A percentile compares a stretch with the other conserved stretches of the same genome.
Evolutionary conservation across 2,113 vertebrate genomes (phyloP).

Genomic region (Onychostoma macrolepis): DNA sequence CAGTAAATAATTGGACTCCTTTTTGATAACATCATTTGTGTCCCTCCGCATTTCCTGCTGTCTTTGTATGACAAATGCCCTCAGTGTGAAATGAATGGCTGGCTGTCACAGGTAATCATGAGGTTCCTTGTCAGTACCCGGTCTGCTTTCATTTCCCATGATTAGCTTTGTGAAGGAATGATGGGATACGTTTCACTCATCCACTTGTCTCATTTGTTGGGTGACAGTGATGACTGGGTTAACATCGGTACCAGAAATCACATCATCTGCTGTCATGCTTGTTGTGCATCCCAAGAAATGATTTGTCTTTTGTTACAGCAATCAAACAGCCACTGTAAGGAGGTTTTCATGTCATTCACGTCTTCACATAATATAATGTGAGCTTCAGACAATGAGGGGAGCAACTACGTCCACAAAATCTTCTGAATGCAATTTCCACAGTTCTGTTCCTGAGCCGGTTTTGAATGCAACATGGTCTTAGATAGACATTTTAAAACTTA

Average conservation of each 20-base stretch:
- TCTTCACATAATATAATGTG: not conserved
- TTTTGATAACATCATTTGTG: conserved; percentile 61
- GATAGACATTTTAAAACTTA: not conserved
- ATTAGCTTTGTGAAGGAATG: conserved; percentile 76
- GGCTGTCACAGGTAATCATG: conserved; percentile 77
- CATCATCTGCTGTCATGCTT: conserved; percentile 36
- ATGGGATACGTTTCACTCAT: conserved; percentile 47
- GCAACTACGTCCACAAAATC: not conserved
- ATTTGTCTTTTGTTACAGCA: conserved; percentile 37
- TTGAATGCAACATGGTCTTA: not conserved
- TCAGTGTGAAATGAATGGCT: conserved; percentile 73
- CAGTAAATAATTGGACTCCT: conserved; percentile 50
- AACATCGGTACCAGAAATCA: conserved; percentile 24
- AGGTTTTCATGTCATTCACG: not conserved
- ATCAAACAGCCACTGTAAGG: conserved; percentile 6
- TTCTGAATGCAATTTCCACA: not conserved
- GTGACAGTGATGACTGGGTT: conserved; percentile 45
- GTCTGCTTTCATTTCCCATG: conserved; percentile 75
- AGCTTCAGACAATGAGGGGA: not conserved
- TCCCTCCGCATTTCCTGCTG: conserved; percentile 55
- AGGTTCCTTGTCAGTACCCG: conserved; percentile 71
- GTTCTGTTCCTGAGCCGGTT: not conserved
- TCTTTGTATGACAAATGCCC: conserved; percentile 72
- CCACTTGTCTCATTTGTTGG: conserved; percentile 45
- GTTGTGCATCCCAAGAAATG: conserved; percentile 28